Percentiles rank a stretch among this genome's conserved stretches.
Evolutionary conservation across 2,888 invertebrate species (phyloP).

Genomic region (Epistrophella euchroma): DNA sequence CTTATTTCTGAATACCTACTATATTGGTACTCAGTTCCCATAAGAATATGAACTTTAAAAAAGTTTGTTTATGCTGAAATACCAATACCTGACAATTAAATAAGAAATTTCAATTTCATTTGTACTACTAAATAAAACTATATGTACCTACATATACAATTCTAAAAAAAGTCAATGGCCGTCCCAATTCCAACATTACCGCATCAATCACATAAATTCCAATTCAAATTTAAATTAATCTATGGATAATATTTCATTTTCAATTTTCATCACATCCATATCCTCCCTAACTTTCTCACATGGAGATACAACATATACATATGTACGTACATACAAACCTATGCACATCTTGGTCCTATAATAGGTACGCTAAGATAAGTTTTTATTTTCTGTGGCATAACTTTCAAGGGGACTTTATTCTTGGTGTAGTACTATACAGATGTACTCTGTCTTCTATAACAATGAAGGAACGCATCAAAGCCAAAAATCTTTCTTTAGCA

Average conservation of each 20-base stretch:
- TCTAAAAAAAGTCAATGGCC: background rate
- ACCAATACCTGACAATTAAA: no score
- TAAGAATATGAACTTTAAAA: no score
- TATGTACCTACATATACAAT: background rate
- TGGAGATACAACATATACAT: background rate
- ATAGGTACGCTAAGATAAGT: background rate
- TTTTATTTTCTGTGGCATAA: constrained; percentile 34
- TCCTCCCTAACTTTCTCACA: constrained; percentile 10
- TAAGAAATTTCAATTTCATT: no score
- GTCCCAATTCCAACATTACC: constrained; percentile 15
- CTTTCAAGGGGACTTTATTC: constrained; percentile 56
- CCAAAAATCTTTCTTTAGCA: constrained; percentile 38
- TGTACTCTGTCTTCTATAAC: constrained; percentile 36
- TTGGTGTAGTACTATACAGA: constrained; percentile 19
- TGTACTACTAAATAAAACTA: background rate
- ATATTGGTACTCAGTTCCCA: no score
- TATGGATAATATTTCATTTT: constrained; percentile 63
- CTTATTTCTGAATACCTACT: no score
- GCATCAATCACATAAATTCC: constrained; percentile 44
- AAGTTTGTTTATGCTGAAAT: no score
- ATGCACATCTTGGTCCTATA: background rate
- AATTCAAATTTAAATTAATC: constrained; percentile 63
- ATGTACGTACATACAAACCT: background rate
- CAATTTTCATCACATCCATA: constrained; percentile 49
- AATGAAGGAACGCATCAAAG: constrained; percentile 60